Evolutionary conservation across 2,797 vertebrate species (phyloP), one percentile per base, ranked within the genome.

Genomic region (Gorsachius magnificus): DNA sequence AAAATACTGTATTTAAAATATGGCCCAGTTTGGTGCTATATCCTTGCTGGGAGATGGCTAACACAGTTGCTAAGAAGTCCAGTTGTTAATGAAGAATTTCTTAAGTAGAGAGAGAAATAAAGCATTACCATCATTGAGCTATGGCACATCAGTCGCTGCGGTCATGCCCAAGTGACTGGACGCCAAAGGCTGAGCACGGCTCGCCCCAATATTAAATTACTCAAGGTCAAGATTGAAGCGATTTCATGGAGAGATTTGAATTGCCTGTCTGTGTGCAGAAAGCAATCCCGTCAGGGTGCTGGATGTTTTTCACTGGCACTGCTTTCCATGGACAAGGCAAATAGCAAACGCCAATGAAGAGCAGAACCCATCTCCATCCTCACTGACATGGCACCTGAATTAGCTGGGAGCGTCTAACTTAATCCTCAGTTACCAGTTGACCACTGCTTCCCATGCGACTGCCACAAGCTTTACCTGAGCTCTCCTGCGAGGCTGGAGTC

Each of bases 371-470:
- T 14, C 35, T 29, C 29, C 33, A 4, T n/a, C 79, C 74, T 45
- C 35, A 5, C 5, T 46, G 48, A 5, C 33, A 21, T 10, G 6
- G 3, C 35, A 19, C 15, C 8, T 64, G 15, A 20, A 63, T 29
- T n/a, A 11, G 29, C 25, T 9, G 22, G 8, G 11, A 48, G 38
- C 1, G 18, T 7, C 64, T 17, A n/a, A 11, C 1, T 13, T 2
- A 3, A 35, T 20, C 33, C 51, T 4, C 2, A 53, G 18, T 0
- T 9, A 31, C 29, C 13, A 19, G 8, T 1, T 21, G 57, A 65
- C 28, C 46, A 6, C 25, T 16, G 29, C 21, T 21, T 13, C 48
- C 3, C 11, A 1, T 14, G 14, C 5, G 11, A 43, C 2, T n/a
- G 7, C 16, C 53, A 9, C 1, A 5, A n/a, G 75, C 24, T n/a